phyloP scores from a whole-genome alignment of 2,888 invertebrate genomes.

The Chrysolina oricalcia region DNA sequence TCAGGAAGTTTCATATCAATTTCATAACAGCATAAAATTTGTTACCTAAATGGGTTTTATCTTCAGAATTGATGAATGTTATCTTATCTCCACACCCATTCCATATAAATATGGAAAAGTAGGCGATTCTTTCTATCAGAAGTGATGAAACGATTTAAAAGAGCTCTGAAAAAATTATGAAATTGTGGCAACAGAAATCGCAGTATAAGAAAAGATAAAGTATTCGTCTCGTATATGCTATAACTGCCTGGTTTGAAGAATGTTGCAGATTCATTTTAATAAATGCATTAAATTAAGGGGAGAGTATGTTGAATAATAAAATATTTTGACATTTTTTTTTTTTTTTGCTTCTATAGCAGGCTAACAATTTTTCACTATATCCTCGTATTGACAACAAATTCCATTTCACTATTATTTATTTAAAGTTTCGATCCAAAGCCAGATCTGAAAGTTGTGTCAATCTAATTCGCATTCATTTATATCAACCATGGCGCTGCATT shows the following conservation, averaged over 20 bases:
- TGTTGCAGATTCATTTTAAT: too few species aligned
- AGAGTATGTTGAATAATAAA: too few species aligned
- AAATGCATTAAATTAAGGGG: too few species aligned
- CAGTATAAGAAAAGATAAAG: too few species aligned
- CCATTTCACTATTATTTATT: not conserved
- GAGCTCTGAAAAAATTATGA: too few species aligned
- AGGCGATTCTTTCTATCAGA: not conserved
- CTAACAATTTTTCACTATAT: too few species aligned
- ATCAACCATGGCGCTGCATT: not conserved
- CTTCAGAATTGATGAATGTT: not conserved
- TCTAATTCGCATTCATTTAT: constrained; percentile 2
- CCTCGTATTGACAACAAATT: not conserved
- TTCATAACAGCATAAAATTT: not conserved
- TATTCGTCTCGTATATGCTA: too few species aligned
- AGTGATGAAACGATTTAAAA: too few species aligned
- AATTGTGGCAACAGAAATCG: too few species aligned
- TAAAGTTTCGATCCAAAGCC: not conserved
- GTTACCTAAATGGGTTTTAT: not conserved
- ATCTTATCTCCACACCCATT: not conserved
- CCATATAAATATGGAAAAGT: not conserved
- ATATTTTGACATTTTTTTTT: too few species aligned
- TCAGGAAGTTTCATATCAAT: not conserved
- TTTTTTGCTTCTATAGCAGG: too few species aligned
- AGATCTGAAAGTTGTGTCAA: not conserved
- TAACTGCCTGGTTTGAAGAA: too few species aligned